Percentiles rank a stretch among this genome's conserved stretches.
These are phyloP conservation scores for Andinoacara biseriatus DNA, from an alignment of 2,113 vertebrate genomes.

Conservation along the genomic window DNA sequence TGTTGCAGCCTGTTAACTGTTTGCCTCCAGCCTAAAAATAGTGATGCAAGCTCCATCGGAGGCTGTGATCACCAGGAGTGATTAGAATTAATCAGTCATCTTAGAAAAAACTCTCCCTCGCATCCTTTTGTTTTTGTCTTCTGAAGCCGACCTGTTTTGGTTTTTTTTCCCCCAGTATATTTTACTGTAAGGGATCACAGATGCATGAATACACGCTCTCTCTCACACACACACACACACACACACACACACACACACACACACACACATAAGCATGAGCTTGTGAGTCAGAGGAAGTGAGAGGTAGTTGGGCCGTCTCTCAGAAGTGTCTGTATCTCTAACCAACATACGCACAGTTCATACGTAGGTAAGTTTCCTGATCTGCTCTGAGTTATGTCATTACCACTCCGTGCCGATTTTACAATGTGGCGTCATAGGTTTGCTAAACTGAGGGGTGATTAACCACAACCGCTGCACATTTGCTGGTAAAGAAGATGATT, in stretches of 20 bases:
- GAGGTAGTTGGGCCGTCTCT: constrained; percentile 41
- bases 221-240: neutral
- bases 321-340: constrained; percentile 13
- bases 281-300: constrained; percentile 70
- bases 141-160: neutral
- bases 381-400: constrained; percentile 46
- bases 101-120: neutral
- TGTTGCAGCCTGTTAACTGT: constrained; percentile 12
- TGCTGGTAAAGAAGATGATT: neutral
- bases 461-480: neutral
- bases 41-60: constrained; percentile 7
- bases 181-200: neutral
- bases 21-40: constrained; percentile 28
- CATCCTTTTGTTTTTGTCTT: neutral
- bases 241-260: neutral
- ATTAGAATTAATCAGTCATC: constrained; percentile 25
- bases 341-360: constrained; percentile 13
- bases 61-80: neutral
- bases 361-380: constrained; percentile 32
- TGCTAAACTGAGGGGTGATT: neutral
- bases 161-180: neutral
- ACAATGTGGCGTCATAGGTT: constrained; percentile 26
- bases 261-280: neutral
- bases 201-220: neutral
- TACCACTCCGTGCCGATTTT: neutral